Evolutionary conservation across 2,888 invertebrate species (phyloP).

Genomic region (Pteria penguin): DNA sequence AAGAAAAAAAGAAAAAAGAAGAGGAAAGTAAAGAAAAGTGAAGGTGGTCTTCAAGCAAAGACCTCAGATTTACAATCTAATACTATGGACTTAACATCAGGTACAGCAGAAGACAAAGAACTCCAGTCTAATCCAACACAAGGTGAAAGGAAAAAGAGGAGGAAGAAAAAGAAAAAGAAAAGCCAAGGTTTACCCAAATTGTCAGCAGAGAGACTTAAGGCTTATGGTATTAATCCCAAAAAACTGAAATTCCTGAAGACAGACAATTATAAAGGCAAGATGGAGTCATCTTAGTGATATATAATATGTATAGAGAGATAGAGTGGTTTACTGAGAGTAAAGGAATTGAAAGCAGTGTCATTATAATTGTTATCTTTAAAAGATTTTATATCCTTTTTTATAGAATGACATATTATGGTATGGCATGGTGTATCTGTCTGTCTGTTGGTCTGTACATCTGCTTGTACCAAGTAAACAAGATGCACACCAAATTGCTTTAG

Average conservation of each 20-base stretch:
- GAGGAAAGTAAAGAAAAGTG: background rate
- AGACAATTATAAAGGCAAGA: constrained; percentile 44
- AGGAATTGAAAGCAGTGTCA: too few relatives aligned
- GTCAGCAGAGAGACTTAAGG: constrained; percentile 90
- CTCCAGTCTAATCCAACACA: background rate
- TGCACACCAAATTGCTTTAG: too few relatives aligned
- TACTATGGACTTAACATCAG: too few relatives aligned
- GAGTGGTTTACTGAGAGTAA: too few relatives aligned
- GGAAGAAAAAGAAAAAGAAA: constrained; percentile 53
- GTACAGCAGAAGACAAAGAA: constrained; percentile 4
- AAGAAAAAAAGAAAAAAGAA: constrained; percentile 8
- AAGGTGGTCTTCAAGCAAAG: background rate
- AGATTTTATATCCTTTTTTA: too few relatives aligned
- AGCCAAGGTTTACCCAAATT: constrained; percentile 52
- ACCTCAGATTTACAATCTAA: background rate
- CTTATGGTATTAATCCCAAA: constrained; percentile 86
- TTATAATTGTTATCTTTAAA: too few relatives aligned
- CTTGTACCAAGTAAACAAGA: too few relatives aligned
- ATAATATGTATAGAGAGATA: too few relatives aligned
- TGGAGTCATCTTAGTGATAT: background rate
- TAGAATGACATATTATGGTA: too few relatives aligned
- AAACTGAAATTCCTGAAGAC: constrained; percentile 71
- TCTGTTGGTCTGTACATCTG: too few relatives aligned
- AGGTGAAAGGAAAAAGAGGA: too few relatives aligned
- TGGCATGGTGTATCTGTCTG: too few relatives aligned